A percentile compares a stretch with the other conserved stretches of the same genome.
Evolutionary conservation across 2,888 invertebrate genomes (phyloP).

Genomic region (Parthenolecanium corni): DNA sequence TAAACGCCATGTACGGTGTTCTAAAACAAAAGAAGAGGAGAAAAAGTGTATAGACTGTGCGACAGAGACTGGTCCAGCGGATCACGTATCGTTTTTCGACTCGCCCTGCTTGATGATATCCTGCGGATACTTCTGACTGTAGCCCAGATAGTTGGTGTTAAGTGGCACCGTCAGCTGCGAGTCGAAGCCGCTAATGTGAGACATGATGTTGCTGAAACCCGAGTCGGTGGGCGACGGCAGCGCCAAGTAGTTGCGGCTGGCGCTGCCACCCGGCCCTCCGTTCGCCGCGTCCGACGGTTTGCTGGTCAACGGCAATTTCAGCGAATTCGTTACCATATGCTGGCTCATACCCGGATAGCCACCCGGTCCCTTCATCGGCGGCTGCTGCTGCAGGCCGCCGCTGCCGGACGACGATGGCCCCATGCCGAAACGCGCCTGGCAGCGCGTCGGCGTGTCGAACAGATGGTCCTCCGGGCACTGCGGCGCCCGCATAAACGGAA

Average conservation of each 20-base stretch:
- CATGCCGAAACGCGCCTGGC: background rate
- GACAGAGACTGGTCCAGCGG: too few species aligned
- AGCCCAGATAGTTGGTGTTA: background rate
- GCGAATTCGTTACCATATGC: too few species aligned
- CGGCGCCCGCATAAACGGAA: background rate
- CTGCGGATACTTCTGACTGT: conserved; percentile 8
- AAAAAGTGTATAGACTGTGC: too few species aligned
- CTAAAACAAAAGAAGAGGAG: too few species aligned
- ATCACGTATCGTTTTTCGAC: too few species aligned
- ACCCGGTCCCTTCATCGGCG: too few species aligned
- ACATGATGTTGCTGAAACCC: background rate
- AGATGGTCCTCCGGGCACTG: background rate
- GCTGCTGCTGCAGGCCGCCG: background rate
- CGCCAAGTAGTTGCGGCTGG: too few species aligned
- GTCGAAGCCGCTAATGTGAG: conserved; percentile 5
- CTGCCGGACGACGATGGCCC: background rate
- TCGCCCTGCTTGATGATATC: background rate
- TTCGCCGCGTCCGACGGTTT: background rate
- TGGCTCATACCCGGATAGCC: too few species aligned
- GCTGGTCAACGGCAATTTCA: background rate
- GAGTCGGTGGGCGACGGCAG: too few species aligned
- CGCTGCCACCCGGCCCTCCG: background rate
- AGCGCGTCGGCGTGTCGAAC: background rate
- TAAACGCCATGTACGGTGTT: too few species aligned
- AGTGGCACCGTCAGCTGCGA: background rate